Evolutionary conservation across 2,113 vertebrate species (phyloP).

Genomic region (Lophochroa leadbeateri): DNA sequence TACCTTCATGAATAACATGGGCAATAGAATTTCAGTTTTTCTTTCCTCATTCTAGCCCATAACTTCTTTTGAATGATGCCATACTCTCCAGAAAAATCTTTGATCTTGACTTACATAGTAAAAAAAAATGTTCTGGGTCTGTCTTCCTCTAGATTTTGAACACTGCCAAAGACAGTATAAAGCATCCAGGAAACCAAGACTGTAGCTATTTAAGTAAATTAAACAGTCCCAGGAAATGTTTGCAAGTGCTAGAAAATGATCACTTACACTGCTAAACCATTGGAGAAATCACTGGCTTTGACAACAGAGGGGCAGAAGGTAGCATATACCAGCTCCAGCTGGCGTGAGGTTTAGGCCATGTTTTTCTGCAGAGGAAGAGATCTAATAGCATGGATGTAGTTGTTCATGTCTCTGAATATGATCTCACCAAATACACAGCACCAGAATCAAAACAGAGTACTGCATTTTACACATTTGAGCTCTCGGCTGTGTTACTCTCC

Average conservation of each 20-base stretch:
- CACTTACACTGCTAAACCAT: background rate
- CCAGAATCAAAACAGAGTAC: background rate
- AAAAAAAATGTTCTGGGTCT: background rate
- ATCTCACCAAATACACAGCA: background rate
- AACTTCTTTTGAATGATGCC: background rate
- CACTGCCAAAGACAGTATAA: background rate
- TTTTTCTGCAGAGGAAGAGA: background rate
- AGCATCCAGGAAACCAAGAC: background rate
- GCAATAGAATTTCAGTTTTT: background rate
- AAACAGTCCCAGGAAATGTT: background rate
- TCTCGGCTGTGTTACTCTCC: background rate
- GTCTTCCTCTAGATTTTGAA: background rate
- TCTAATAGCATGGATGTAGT: background rate
- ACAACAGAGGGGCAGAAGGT: background rate
- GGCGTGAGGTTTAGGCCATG: background rate
- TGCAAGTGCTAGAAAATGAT: background rate
- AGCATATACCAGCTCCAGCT: background rate
- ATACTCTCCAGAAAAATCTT: background rate
- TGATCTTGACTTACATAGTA: background rate
- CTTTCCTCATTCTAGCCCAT: background rate
- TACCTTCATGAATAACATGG: background rate
- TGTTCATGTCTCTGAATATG: background rate
- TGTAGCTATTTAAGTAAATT: background rate
- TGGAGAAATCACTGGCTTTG: background rate
- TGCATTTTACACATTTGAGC: background rate